Evolutionary conservation across 2,797 vertebrate species (phyloP).

Genomic region (Rousettus madagascariensis): DNA sequence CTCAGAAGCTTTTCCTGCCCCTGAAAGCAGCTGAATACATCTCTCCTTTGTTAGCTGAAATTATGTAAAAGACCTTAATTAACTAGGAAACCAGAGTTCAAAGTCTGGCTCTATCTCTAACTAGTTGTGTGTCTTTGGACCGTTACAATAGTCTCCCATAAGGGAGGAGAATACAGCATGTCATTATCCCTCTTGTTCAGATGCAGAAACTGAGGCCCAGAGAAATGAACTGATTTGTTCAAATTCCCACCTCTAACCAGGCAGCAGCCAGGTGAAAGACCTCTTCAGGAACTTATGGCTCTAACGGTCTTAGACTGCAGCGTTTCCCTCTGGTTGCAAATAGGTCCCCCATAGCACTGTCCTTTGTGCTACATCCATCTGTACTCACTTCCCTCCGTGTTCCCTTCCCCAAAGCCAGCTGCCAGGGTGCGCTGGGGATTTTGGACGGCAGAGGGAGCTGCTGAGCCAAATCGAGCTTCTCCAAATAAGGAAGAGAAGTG

Average conservation of each 20-base stretch:
- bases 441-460: slow-evolving; percentile 67
- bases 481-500: neutral
- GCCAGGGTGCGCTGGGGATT: neutral
- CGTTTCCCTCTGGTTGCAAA: neutral
- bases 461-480: slow-evolving; percentile 22
- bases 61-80: neutral
- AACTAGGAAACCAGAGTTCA: neutral
- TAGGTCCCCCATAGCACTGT: rapidly evolving
- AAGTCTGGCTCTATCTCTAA: neutral
- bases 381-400: rapidly evolving
- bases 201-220: neutral
- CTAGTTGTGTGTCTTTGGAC: neutral
- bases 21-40: neutral
- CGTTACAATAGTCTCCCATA: neutral
- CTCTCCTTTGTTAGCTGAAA: neutral
- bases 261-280: neutral
- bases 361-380: neutral
- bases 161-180: neutral
- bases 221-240: neutral
- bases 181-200: neutral
- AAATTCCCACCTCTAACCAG: neutral
- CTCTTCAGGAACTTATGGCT: neutral
- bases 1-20: neutral
- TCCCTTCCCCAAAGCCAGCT: neutral
- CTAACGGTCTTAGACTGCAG: neutral